These are phyloP conservation scores for Tridacna crocea DNA, from an alignment of 2,888 invertebrate species.

Conservation along the genomic window DNA sequence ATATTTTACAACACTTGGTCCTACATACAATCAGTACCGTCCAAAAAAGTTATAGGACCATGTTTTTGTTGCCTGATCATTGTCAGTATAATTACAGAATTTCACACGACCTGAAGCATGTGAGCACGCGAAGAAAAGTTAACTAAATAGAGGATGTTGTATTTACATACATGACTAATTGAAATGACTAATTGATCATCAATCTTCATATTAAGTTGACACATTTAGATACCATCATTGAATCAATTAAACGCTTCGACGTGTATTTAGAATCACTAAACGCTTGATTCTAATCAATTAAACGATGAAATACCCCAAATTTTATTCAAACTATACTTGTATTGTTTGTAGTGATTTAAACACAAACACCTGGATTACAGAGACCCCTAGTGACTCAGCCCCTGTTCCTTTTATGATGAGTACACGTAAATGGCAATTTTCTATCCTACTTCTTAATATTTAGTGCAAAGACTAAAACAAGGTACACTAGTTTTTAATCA, in stretches of 20 bases:
- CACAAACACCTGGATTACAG: constrained; percentile 18
- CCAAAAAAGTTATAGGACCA: too few relatives aligned
- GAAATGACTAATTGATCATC: constrained; percentile 17
- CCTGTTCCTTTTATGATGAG: not conserved
- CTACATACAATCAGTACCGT: too few relatives aligned
- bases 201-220: constrained; percentile 42
- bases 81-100: too few relatives aligned
- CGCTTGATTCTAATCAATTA: constrained; percentile 25
- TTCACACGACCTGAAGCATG: too few relatives aligned
- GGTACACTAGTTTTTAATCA: too few relatives aligned
- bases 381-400: constrained; percentile 13
- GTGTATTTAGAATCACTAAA: constrained; percentile 20
- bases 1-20: too few relatives aligned
- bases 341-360: constrained; percentile 10
- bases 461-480: too few relatives aligned
- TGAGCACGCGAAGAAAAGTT: not conserved
- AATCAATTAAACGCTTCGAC: constrained; percentile 49
- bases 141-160: not conserved
- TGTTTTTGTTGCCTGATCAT: too few relatives aligned
- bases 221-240: constrained; percentile 45
- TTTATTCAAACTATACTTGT: constrained; percentile 14
- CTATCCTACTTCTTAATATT: too few relatives aligned
- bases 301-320: constrained; percentile 19
- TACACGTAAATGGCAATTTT: too few relatives aligned
- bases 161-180: constrained; percentile 18